phyloP scores from a whole-genome alignment of 2,113 vertebrate species.

The Paratilapia polleni region DNA sequence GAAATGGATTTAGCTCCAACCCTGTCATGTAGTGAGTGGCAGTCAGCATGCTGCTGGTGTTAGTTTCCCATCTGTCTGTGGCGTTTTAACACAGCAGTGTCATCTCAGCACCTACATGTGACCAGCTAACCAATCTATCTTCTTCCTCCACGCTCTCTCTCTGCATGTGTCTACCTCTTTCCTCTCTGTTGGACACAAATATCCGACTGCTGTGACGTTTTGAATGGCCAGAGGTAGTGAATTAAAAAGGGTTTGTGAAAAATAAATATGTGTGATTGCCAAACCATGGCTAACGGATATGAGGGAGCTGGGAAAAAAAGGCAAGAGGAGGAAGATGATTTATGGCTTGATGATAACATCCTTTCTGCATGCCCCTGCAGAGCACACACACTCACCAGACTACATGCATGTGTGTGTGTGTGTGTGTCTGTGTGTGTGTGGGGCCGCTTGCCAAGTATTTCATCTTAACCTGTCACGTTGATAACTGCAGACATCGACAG shows the following conservation, averaged over 20 bases:
- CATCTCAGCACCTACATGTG: constrained; percentile 41
- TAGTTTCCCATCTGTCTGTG: constrained; percentile 50
- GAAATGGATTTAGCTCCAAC: constrained; percentile 28
- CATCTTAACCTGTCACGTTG: constrained; percentile 55
- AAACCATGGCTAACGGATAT: constrained; percentile 3
- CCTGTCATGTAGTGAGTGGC: constrained; percentile 30
- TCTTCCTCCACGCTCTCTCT: not conserved
- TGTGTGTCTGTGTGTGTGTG: constrained; percentile 12
- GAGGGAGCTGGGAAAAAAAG: not conserved
- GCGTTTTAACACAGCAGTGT: constrained; percentile 39
- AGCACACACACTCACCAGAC: constrained; percentile 17
- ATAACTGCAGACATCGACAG: constrained; percentile 55
- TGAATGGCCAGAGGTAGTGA: constrained; percentile 13
- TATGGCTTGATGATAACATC: constrained; percentile 24
- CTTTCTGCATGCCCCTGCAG: constrained; percentile 43
- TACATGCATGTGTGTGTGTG: not conserved
- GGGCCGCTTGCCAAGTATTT: constrained; percentile 37
- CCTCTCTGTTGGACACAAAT: not conserved
- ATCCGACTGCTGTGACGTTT: constrained; percentile 14
- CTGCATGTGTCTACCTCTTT: not conserved
- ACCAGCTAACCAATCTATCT: constrained; percentile 29
- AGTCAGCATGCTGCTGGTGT: constrained; percentile 41
- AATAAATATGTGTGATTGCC: constrained; percentile 24
- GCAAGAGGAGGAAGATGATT: constrained; percentile 20
- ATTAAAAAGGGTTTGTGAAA: constrained; percentile 6